These are phyloP conservation scores for Scaptomyza pallida DNA, from an alignment of 1,140 invertebrate genomes.

Conservation along the genomic window DNA sequence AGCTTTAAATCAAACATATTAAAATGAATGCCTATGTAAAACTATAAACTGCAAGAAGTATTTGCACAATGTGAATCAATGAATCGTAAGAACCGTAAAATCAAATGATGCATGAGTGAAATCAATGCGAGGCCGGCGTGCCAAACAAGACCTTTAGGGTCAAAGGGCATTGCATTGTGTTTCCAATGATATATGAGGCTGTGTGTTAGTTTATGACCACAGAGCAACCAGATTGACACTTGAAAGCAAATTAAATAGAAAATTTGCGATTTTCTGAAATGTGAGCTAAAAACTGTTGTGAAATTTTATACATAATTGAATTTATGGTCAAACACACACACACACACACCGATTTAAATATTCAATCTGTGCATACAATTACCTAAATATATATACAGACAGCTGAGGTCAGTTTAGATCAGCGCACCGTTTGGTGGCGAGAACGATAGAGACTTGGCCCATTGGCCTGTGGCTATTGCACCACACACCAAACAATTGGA, in stretches of 20 bases:
- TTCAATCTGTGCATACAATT: conserved; percentile 62
- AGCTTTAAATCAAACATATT: conserved; percentile 29
- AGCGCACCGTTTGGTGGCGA: conserved; percentile 4
- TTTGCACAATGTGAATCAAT: conserved; percentile 62
- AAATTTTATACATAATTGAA: conserved; percentile 84
- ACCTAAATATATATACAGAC: conserved; percentile 38
- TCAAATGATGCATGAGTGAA: conserved; percentile 78
- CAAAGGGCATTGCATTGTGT: conserved; percentile 54
- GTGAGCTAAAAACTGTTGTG: conserved; percentile 69
- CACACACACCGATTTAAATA: conserved; percentile 3
- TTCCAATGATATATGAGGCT: conserved; percentile 36
- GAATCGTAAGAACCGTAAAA: conserved; percentile 74
- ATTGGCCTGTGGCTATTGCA: conserved; percentile 69
- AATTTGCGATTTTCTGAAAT: conserved; percentile 72
- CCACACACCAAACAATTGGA: conserved; percentile 77
- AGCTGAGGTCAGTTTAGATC: conserved; percentile 66
- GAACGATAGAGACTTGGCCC: conserved; percentile 8
- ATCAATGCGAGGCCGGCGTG: conserved; percentile 54
- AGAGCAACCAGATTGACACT: conserved; percentile 71
- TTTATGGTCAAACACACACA: conserved; percentile 65
- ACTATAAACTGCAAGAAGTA: conserved; percentile 18
- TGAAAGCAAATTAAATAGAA: conserved; percentile 83
- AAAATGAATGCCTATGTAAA: conserved; percentile 43
- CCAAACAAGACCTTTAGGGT: conserved; percentile 69
- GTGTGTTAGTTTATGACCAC: conserved; percentile 34